Percentiles rank a stretch among this genome's conserved stretches.
Evolutionary conservation across 2,888 invertebrate species (phyloP).

Genomic region (Eupsilia transversa): DNA sequence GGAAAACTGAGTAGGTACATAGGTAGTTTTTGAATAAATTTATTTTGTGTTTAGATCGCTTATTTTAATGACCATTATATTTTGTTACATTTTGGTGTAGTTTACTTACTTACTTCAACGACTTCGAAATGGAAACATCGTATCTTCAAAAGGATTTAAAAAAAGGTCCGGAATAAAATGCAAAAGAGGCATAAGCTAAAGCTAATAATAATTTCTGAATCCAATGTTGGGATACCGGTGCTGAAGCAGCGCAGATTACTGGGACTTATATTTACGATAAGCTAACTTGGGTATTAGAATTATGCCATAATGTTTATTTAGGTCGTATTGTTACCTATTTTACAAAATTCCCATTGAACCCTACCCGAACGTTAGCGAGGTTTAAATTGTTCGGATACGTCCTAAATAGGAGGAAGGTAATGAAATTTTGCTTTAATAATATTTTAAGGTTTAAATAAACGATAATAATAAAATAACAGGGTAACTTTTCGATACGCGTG

Average conservation of each 20-base stretch:
- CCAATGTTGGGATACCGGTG: slow-evolving; percentile 50
- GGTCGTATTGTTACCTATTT: slow-evolving; percentile 59
- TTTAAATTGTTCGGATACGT: slow-evolving; percentile 47
- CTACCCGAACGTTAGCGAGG: slow-evolving; percentile 34
- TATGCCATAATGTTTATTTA: slow-evolving; percentile 66
- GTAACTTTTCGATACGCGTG: slow-evolving; percentile 20
- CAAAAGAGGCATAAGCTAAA: slow-evolving; percentile 50
- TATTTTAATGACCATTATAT: not conserved
- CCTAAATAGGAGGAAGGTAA: slow-evolving; percentile 37
- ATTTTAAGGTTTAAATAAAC: slow-evolving; percentile 46
- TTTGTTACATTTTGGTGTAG: not conserved
- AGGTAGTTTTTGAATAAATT: not conserved
- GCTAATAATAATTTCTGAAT: slow-evolving; percentile 57
- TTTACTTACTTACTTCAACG: not conserved
- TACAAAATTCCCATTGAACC: slow-evolving; percentile 59
- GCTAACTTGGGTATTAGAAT: slow-evolving; percentile 64
- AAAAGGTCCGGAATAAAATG: slow-evolving; percentile 33
- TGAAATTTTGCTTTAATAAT: slow-evolving; percentile 48
- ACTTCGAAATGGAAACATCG: not conserved
- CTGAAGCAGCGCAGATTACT: slow-evolving; percentile 66
- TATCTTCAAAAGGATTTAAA: slow-evolving; percentile 7
- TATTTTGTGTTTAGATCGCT: too few species aligned
- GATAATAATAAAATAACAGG: slow-evolving; percentile 45
- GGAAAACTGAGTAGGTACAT: not conserved
- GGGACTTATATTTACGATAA: slow-evolving; percentile 63